Evolutionary conservation across 1,140 invertebrate species (phyloP).

Genomic region (Diachasmimorpha longicaudata): DNA sequence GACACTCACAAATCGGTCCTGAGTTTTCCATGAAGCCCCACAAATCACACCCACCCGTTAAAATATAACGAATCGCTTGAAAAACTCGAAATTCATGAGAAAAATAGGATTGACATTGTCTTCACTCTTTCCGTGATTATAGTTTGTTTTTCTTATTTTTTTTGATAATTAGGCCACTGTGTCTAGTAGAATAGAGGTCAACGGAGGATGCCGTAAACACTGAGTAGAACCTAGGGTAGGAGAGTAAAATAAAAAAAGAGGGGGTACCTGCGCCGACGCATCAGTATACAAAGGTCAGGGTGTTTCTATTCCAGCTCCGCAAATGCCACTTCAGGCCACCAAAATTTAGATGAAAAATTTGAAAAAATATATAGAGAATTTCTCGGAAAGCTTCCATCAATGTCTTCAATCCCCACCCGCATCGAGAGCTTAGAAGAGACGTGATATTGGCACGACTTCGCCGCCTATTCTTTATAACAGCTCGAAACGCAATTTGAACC

Average conservation of each 20-base stretch:
- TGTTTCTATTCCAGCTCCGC: neutral
- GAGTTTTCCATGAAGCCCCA: slow-evolving; percentile 33
- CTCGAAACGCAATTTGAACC: no score
- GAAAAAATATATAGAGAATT: neutral
- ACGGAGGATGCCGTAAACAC: slow-evolving; percentile 27
- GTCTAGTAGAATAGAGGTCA: neutral
- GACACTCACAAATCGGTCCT: slow-evolving; percentile 8
- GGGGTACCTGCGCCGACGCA: slow-evolving; percentile 36
- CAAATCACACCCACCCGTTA: neutral
- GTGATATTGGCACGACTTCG: no score
- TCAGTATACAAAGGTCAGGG: slow-evolving; percentile 34
- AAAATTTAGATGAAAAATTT: neutral
- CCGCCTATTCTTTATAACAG: no score
- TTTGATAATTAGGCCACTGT: slow-evolving; percentile 7
- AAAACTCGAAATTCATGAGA: neutral
- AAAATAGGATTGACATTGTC: neutral
- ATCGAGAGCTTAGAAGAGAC: neutral
- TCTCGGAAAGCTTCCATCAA: neutral
- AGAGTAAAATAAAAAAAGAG: neutral
- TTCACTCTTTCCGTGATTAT: neutral
- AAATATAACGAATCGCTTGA: neutral
- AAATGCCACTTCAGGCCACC: neutral
- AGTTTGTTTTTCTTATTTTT: slow-evolving; percentile 2
- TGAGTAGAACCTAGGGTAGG: slow-evolving; percentile 17
- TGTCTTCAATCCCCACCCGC: neutral